Evolutionary conservation across 2,797 vertebrate species (phyloP).

Genomic region (Oreonectes daqikongensis): DNA sequence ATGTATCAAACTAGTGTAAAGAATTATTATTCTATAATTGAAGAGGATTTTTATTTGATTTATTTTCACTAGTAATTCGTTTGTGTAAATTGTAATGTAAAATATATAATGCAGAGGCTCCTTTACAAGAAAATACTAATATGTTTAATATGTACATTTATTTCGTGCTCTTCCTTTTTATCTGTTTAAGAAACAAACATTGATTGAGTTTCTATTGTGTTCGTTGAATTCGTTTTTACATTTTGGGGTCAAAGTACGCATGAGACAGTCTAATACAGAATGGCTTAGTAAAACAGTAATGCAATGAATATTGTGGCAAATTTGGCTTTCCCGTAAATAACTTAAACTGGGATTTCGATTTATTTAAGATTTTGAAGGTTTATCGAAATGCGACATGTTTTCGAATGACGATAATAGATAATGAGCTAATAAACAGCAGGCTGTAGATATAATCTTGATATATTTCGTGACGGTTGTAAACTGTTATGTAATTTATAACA

Average conservation of each 20-base stretch:
- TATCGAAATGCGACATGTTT: not conserved
- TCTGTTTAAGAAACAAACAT: not conserved
- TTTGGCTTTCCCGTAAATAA: not conserved
- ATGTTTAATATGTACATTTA: too few species aligned
- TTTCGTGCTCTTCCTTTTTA: not conserved
- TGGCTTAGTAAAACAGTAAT: not conserved
- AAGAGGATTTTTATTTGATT: not conserved
- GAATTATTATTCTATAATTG: not conserved
- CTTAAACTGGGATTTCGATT: not conserved
- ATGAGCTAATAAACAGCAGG: not conserved
- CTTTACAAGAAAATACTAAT: too few species aligned
- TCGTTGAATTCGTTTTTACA: slow-evolving; percentile 21
- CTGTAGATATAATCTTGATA: not conserved
- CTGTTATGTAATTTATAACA: not conserved
- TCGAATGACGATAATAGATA: not conserved
- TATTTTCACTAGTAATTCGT: too few species aligned
- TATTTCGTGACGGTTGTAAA: not conserved
- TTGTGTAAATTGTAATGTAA: too few species aligned
- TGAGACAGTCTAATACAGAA: slow-evolving; percentile 5
- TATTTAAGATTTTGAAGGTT: not conserved
- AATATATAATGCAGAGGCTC: too few species aligned
- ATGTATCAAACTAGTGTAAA: too few species aligned
- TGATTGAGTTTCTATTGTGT: not conserved
- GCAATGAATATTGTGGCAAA: not conserved
- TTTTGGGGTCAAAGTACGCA: slow-evolving; percentile 43